These are phyloP conservation scores for Takifugu flavidus DNA, from an alignment of 2,113 vertebrate species.

Conservation along the genomic window DNA sequence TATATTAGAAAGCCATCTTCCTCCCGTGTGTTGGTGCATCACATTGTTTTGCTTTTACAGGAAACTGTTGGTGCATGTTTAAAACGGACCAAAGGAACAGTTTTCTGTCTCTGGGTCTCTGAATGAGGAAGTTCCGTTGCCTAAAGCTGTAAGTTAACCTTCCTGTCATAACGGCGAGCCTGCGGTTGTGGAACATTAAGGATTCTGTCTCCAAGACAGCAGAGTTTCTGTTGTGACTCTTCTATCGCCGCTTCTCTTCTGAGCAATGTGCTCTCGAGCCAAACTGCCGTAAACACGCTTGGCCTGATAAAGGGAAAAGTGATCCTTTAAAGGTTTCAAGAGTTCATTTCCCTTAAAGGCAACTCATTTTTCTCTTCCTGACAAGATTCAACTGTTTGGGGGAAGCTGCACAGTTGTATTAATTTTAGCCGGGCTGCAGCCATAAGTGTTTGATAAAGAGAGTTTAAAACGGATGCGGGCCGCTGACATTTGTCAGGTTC, in stretches of 20 bases:
- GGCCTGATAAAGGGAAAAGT: conserved; percentile 24
- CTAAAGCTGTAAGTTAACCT: not conserved
- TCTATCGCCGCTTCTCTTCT: no score
- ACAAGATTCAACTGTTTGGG: conserved; percentile 42
- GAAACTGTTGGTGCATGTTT: conserved; percentile 25
- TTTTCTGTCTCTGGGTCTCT: not conserved
- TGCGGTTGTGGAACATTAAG: not conserved
- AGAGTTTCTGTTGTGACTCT: no score
- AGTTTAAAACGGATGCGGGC: no score
- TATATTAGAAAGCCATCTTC: not conserved
- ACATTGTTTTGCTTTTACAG: conserved; percentile 2
- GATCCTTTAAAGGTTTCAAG: conserved; percentile 4
- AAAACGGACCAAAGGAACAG: conserved; percentile 19
- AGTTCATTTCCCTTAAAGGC: conserved; percentile 38
- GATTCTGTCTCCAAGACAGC: no score
- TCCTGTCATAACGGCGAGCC: not conserved
- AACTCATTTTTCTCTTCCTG: conserved; percentile 31
- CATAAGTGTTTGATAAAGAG: no score
- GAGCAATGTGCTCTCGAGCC: no score
- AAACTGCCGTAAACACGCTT: no score
- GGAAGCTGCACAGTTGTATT: conserved; percentile 22
- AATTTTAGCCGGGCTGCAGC: not conserved
- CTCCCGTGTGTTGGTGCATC: no score
- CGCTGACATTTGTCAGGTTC: no score
- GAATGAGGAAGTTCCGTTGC: conserved; percentile 11